A percentile compares a stretch with the other conserved stretches of the same genome.
phyloP scores from a whole-genome alignment of 2,797 vertebrate genomes.

The Triplophysa bombifrons region DNA sequence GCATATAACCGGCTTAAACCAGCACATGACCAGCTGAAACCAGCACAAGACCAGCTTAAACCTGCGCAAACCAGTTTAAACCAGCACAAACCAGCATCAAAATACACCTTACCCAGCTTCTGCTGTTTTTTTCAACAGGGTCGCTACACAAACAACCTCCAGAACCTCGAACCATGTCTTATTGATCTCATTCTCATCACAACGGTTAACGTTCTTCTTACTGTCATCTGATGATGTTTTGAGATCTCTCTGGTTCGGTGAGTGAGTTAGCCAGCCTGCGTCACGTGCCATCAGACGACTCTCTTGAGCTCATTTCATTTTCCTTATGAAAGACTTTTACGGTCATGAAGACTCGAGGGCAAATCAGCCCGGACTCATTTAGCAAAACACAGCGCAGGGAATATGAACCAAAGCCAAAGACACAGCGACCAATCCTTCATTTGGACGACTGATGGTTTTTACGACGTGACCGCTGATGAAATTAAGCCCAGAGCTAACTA shows the following conservation, averaged over 20 bases:
- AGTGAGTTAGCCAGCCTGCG: background rate
- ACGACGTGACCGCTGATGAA: conserved; percentile 37
- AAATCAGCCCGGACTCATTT: conserved; percentile 20
- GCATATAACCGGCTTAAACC: too few species aligned
- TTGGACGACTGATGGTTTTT: conserved; percentile 32
- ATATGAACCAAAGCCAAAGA: conserved; percentile 30
- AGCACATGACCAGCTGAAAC: too few species aligned
- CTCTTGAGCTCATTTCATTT: conserved; percentile 31
- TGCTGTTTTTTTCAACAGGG: too few species aligned
- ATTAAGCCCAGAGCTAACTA: conserved; percentile 39
- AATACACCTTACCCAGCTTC: too few species aligned
- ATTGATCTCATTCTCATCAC: background rate
- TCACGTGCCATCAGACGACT: background rate
- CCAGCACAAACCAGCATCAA: too few species aligned
- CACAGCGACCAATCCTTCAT: conserved; percentile 15
- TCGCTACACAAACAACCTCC: conserved; percentile 7
- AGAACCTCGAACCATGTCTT: background rate
- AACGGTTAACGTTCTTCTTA: background rate
- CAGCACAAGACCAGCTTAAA: too few species aligned
- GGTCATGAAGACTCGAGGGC: conserved; percentile 31
- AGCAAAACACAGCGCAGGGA: conserved; percentile 2
- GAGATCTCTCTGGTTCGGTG: background rate
- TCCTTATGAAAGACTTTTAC: conserved; percentile 42
- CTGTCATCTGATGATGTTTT: background rate
- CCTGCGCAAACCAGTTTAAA: too few species aligned